These are phyloP conservation scores for Brachionus rubens DNA, from an alignment of 1,140 invertebrate species.

Conservation along the genomic window DNA sequence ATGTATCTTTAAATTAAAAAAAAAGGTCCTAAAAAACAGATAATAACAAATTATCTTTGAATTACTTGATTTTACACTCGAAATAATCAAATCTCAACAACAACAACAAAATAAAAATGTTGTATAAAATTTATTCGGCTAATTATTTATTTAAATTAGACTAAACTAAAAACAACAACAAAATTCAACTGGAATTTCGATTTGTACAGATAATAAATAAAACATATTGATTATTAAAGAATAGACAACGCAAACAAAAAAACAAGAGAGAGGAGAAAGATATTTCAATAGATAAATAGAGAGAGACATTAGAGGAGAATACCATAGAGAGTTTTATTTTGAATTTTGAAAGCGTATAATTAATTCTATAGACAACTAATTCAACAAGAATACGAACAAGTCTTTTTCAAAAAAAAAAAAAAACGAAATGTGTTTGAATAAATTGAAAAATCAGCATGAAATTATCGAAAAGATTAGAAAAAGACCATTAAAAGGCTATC, in stretches of 20 bases:
- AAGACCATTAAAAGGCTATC: no score
- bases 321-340: conserved; percentile 11
- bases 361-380: conserved; percentile 42
- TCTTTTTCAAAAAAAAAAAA: background rate
- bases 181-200: conserved; percentile 14
- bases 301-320: conserved; percentile 31
- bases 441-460: conserved; percentile 18
- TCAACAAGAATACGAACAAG: background rate
- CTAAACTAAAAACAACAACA: background rate
- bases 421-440: conserved; percentile 19
- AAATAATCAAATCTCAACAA: background rate
- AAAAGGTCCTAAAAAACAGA: no score
- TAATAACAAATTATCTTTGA: no score
- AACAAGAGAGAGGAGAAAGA: no score
- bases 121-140: conserved; percentile 32
- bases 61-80: no score
- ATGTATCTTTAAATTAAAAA: no score
- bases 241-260: no score
- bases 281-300: conserved; percentile 33
- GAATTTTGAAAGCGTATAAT: conserved; percentile 13
- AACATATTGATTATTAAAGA: conserved; percentile 2
- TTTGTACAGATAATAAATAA: conserved; percentile 21
- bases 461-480: no score
- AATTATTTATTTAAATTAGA: conserved; percentile 39
- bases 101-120: background rate